These are phyloP conservation scores for Pseudomyrmex gracilis DNA, from an alignment of 1,140 invertebrate species.

Conservation along the genomic window DNA sequence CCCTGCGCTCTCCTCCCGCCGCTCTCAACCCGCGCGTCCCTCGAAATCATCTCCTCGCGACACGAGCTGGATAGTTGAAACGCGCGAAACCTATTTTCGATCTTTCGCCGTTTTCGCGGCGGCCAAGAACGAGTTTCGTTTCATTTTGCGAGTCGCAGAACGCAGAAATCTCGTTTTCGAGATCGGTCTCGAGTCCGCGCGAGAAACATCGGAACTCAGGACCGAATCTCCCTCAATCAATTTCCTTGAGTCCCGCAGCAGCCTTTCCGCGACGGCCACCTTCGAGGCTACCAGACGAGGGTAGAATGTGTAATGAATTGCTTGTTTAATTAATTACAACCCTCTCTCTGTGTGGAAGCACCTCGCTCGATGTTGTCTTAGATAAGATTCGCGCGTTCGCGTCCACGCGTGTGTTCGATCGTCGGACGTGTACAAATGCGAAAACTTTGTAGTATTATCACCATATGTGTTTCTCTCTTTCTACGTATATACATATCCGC, in stretches of 20 bases:
- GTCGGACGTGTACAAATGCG: conserved; percentile 40
- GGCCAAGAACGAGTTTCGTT: conserved; percentile 26
- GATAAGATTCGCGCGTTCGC: conserved; percentile 42
- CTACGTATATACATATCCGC: background rate
- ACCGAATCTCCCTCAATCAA: conserved; percentile 83
- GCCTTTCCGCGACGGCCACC: conserved; percentile 79
- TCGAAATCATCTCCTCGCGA: conserved; percentile 54
- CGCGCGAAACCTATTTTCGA: conserved; percentile 49
- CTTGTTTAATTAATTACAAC: conserved; percentile 86
- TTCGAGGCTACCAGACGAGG: conserved; percentile 76
- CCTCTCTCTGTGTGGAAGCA: conserved; percentile 71
- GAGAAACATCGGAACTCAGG: conserved; percentile 48
- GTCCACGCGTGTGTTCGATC: conserved; percentile 17
- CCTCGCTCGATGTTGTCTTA: conserved; percentile 36
- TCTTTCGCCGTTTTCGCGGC: conserved; percentile 51
- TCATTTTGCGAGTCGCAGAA: conserved; percentile 4
- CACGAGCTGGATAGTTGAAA: background rate
- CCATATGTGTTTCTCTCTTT: background rate
- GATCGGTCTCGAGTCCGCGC: conserved; percentile 40
- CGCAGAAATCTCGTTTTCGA: conserved; percentile 48
- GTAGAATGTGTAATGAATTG: conserved; percentile 86
- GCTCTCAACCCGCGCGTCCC: conserved; percentile 11
- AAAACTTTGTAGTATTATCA: background rate
- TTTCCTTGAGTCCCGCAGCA: conserved; percentile 81
- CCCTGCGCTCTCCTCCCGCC: conserved; percentile 7